Conservation (phyloP, 1,140 invertebrate genomes). For the Drosophila kohkoa region DNA sequence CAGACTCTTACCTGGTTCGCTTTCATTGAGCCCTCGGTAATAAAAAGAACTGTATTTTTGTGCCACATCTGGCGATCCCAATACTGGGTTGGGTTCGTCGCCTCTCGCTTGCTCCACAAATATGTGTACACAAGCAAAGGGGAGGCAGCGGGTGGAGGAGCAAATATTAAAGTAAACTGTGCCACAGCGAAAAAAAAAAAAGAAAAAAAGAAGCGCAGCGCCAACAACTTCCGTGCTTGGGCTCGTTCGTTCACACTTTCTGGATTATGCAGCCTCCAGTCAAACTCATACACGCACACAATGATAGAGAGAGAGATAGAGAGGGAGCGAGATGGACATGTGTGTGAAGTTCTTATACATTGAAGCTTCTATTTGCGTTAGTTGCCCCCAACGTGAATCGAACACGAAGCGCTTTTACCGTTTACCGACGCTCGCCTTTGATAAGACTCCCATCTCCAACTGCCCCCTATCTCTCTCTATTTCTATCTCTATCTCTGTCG, state of each 20-base stretch:
- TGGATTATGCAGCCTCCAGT: slow-evolving; percentile 60
- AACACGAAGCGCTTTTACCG: slow-evolving; percentile 29
- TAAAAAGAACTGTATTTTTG: slow-evolving; percentile 57
- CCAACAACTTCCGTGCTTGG: slow-evolving; percentile 66
- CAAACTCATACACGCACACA: slow-evolving; percentile 17
- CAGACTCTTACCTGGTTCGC: slow-evolving; percentile 3
- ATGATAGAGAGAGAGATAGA: not conserved
- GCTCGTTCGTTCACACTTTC: slow-evolving; percentile 62
- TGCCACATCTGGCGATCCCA: slow-evolving; percentile 70
- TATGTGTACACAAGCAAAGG: slow-evolving; percentile 64
- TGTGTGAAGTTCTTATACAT: slow-evolving; percentile 8
- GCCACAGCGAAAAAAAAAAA: slow-evolving; percentile 32
- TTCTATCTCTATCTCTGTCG: not conserved
- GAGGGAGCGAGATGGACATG: not conserved
- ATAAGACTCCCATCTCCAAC: slow-evolving; percentile 16
- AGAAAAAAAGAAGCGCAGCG: slow-evolving; percentile 14
- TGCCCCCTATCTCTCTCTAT: not conserved
- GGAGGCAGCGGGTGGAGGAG: slow-evolving; percentile 10
- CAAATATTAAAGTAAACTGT: slow-evolving; percentile 61
- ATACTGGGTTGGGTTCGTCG: slow-evolving; percentile 24
- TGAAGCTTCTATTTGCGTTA: slow-evolving; percentile 38
- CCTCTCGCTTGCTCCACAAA: slow-evolving; percentile 55
- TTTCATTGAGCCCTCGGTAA: slow-evolving; percentile 13
- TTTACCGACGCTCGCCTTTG: slow-evolving; percentile 30
- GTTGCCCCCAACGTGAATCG: slow-evolving; percentile 19